These are phyloP conservation scores for Synergus umbraculus DNA, from an alignment of 2,888 invertebrate species.

Conservation along the genomic window DNA sequence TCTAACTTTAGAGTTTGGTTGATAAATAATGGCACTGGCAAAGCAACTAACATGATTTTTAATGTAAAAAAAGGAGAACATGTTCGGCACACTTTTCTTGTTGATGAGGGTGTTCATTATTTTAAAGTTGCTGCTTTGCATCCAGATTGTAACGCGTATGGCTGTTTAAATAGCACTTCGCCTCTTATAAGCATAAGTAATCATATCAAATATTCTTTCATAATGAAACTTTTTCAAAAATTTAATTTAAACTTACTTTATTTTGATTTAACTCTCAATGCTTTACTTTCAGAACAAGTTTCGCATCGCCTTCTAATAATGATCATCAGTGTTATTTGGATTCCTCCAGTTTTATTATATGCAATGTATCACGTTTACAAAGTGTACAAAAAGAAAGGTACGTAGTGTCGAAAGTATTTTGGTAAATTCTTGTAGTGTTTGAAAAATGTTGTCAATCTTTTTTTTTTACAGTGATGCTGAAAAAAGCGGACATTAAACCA, in stretches of 20 bases:
- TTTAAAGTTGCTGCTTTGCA: slow-evolving; percentile 73
- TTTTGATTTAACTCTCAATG: background rate
- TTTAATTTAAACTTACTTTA: background rate
- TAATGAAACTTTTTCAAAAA: background rate
- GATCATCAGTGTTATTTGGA: slow-evolving; percentile 74
- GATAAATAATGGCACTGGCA: slow-evolving; percentile 66
- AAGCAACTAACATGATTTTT: slow-evolving; percentile 52
- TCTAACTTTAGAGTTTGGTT: slow-evolving; percentile 70
- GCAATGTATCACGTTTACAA: slow-evolving; percentile 69
- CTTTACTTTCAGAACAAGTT: slow-evolving; percentile 59
- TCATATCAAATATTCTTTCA: slow-evolving; percentile 4
- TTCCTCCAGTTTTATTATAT: slow-evolving; percentile 70
- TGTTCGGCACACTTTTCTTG: slow-evolving; percentile 64
- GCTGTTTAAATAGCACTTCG: slow-evolving; percentile 70
- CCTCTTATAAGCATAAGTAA: slow-evolving; percentile 72
- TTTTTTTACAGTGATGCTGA: slow-evolving; percentile 55
- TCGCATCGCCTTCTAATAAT: slow-evolving; percentile 69
- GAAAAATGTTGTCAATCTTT: slow-evolving; percentile 39
- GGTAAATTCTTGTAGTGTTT: background rate
- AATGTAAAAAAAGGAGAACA: slow-evolving; percentile 51
- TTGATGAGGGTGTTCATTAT: slow-evolving; percentile 66
- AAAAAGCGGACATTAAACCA: slow-evolving; percentile 60
- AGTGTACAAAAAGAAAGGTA: slow-evolving; percentile 66
- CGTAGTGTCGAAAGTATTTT: slow-evolving; percentile 6
- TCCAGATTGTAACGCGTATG: slow-evolving; percentile 64